Conservation (phyloP, 2,113 vertebrate species). For the Pipa parva region DNA sequence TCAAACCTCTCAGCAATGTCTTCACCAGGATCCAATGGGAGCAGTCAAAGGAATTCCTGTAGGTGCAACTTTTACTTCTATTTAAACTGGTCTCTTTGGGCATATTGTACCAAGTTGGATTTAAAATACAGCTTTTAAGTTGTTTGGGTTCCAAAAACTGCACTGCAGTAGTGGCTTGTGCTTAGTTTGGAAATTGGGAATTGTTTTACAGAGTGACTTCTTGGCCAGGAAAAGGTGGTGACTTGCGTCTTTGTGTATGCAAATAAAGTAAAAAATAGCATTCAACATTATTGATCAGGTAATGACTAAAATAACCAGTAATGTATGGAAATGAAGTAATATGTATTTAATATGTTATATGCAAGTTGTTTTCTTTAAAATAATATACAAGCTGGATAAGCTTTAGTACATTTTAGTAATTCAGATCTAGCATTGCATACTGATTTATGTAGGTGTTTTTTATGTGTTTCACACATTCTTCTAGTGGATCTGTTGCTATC, state of each 20-base stretch:
- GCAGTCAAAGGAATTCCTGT: constrained; percentile 73
- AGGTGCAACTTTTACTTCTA: constrained; percentile 67
- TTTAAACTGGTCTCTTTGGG: constrained; percentile 7
- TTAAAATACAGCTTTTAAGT: constrained; percentile 33
- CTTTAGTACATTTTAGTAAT: too few relatives aligned
- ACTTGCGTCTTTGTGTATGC: background rate
- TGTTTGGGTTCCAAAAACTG: constrained; percentile 46
- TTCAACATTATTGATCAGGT: background rate
- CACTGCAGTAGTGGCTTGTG: constrained; percentile 41
- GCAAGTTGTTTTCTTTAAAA: too few relatives aligned
- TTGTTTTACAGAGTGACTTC: constrained; percentile 6
- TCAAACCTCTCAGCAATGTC: constrained; percentile 67
- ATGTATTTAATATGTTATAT: too few relatives aligned
- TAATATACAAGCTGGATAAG: too few relatives aligned
- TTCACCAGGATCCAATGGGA: constrained; percentile 69
- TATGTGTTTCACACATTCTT: too few relatives aligned
- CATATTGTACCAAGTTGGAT: background rate
- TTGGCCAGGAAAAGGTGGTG: background rate
- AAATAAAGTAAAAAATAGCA: background rate
- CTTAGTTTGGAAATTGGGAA: constrained; percentile 35
- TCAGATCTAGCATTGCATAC: too few relatives aligned
- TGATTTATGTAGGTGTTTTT: too few relatives aligned
- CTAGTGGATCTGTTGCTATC: too few relatives aligned
- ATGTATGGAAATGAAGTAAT: too few relatives aligned
- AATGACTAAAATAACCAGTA: background rate